phyloP scores from a whole-genome alignment of 2,797 vertebrate species.

The Pagetopsis macropterus region DNA sequence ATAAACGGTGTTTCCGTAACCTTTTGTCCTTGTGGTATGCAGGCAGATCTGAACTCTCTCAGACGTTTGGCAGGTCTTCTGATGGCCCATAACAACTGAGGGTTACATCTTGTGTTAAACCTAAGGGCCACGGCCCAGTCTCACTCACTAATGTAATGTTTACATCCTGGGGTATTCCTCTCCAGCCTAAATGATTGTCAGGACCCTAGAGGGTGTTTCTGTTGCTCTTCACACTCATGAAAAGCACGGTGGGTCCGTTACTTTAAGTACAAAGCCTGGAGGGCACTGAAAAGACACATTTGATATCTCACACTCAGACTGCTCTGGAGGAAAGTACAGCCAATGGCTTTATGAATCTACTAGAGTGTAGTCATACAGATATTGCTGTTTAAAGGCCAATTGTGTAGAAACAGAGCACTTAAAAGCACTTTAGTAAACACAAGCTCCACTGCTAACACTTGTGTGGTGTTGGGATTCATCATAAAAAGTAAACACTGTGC shows the following conservation, averaged over 20 bases:
- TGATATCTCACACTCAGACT: constrained; percentile 62
- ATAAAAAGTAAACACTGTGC: constrained; percentile 22
- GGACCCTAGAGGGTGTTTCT: constrained; percentile 59
- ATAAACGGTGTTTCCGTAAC: constrained; percentile 67
- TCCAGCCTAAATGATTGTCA: constrained; percentile 73
- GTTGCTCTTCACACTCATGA: constrained; percentile 63
- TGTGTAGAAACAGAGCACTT: constrained; percentile 41
- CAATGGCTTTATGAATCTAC: constrained; percentile 44
- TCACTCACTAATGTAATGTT: constrained; percentile 74
- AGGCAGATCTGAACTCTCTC: constrained; percentile 61
- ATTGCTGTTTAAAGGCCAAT: constrained; percentile 37
- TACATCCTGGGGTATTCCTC: constrained; percentile 77
- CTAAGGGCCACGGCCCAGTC: constrained; percentile 72
- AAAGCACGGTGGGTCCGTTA: constrained; percentile 65
- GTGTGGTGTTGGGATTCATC: constrained; percentile 6
- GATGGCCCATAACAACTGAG: constrained; percentile 72
- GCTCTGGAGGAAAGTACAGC: constrained; percentile 57
- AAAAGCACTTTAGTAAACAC: constrained; percentile 38
- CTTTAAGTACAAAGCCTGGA: constrained; percentile 73
- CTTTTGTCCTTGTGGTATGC: constrained; percentile 82
- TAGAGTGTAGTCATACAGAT: constrained; percentile 38
- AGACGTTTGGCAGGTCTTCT: constrained; percentile 78
- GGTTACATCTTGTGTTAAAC: constrained; percentile 73
- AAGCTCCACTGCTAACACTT: constrained; percentile 7
- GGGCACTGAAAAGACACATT: constrained; percentile 63